Evolutionary conservation across 1,140 invertebrate species (phyloP).

Genomic region (Samia ricini): DNA sequence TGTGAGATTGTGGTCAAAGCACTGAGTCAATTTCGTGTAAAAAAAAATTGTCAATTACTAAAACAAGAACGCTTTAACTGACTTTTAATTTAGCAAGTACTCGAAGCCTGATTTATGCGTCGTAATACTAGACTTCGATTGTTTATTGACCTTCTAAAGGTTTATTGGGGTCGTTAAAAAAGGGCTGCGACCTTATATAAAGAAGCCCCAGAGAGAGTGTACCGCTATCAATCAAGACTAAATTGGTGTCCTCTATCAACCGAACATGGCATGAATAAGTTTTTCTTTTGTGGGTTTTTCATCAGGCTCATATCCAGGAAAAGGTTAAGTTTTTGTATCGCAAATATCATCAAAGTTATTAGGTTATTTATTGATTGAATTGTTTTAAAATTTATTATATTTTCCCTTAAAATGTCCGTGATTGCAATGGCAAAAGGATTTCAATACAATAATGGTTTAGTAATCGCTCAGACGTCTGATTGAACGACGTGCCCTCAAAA

Average conservation of each 20-base stretch:
- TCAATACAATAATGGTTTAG: no score
- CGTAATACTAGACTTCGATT: background rate
- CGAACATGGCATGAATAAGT: background rate
- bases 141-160: constrained; percentile 13
- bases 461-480: no score
- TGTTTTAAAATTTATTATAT: no score
- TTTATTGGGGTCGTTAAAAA: constrained; percentile 6
- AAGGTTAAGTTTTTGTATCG: background rate
- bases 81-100: constrained; percentile 4
- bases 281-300: background rate
- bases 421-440: no score
- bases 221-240: constrained; percentile 6
- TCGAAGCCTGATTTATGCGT: constrained; percentile 4
- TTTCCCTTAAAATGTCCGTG: no score
- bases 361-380: no score
- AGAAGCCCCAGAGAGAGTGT: background rate
- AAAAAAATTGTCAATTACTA: no score
- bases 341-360: no score
- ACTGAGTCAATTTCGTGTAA: no score
- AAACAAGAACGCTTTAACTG: background rate
- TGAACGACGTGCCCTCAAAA: no score
- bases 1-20: no score
- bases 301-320: background rate
- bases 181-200: constrained; percentile 6
- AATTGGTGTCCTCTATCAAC: constrained; percentile 6